Conservation (phyloP, 30 jellyfish, hydroid and myxozoan species). For the Turritopsis dohrnii region DNA sequence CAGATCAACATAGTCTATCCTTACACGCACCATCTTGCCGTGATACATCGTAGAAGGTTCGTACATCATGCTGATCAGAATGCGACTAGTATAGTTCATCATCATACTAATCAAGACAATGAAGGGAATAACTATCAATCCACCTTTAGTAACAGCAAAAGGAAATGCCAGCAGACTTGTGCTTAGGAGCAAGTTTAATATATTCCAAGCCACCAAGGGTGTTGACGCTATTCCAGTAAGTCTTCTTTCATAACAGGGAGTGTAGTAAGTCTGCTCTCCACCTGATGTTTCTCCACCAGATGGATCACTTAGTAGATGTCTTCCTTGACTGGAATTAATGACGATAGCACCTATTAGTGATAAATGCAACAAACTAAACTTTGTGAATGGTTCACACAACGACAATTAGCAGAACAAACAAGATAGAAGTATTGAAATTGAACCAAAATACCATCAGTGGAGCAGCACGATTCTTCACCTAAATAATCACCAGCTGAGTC, state of each 20-base stretch:
- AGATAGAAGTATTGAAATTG: neutral
- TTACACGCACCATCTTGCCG: conserved; percentile 27
- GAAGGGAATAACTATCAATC: conserved; percentile 46
- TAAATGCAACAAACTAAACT: no score
- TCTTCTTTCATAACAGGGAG: neutral
- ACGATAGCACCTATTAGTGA: neutral
- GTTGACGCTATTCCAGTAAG: conserved; percentile 68
- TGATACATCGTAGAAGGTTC: conserved; percentile 30
- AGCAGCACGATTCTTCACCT: neutral
- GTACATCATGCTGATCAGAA: conserved; percentile 66
- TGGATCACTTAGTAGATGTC: neutral
- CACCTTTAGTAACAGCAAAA: conserved; percentile 68
- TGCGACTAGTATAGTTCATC: conserved; percentile 62
- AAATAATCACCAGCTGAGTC: neutral
- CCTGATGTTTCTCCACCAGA: neutral
- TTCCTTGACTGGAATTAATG: neutral
- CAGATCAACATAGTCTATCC: conserved; percentile 57
- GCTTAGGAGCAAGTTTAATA: conserved; percentile 58
- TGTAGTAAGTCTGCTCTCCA: neutral
- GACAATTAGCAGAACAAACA: no score
- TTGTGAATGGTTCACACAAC: no score
- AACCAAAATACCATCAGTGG: neutral
- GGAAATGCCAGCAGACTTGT: conserved; percentile 74
- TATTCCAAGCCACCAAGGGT: conserved; percentile 70
- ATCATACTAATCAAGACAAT: conserved; percentile 46